Base-by-base conservation (phyloP, 2,888 invertebrate genomes). In the Tinea trinotella region DNA sequence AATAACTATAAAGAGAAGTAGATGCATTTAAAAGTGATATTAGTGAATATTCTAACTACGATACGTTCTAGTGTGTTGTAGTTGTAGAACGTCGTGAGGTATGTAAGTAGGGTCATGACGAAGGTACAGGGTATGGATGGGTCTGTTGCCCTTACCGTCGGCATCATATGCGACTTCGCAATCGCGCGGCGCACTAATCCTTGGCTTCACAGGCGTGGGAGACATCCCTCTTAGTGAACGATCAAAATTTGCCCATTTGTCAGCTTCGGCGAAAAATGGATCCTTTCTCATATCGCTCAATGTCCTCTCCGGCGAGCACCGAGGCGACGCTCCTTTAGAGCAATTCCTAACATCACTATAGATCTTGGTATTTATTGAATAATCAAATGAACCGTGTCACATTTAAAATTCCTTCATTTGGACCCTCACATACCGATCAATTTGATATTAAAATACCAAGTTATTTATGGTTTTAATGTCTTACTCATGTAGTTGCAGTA, bases 101-200 rank as follows among this genome's bases (percentile, higher is more conserved):
- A 40, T 40, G 40, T n/a, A 12, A 12, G 40, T 63, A 10, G 69
- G 76, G 73, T 69, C 65, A 68, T 72, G 78, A 78, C 78, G 80
- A 78, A 80, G 80, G 69, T 68, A 74, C 74, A 74, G n/a, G n/a
- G n/a, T n/a, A n/a, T n/a, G 60, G 60, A 56, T 66, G 68, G 71
- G 73, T 75, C 80, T 80, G 77, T 68, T 73, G 77, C 80, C 83
- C 87, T 89, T 91, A 89, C 92, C 92, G 73, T 92, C 91, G 79
- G 90, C 88, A 85, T 92, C 92, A 81, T 87, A 92, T 65, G 91
- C 91, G 70, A 92, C 87, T 82, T 92, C 91, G 68, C 88, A 88
- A 71, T 91, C 89, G 61, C 91, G 89, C 62, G 92, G 91, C 65
- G 81, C 88, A 82, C 88, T 91, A 71, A 88, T 88, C 76, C 91